Percentiles rank a stretch among this genome's conserved stretches.
Evolutionary conservation across 2,888 invertebrate genomes (phyloP).

Genomic region (Loripinus fragilis): DNA sequence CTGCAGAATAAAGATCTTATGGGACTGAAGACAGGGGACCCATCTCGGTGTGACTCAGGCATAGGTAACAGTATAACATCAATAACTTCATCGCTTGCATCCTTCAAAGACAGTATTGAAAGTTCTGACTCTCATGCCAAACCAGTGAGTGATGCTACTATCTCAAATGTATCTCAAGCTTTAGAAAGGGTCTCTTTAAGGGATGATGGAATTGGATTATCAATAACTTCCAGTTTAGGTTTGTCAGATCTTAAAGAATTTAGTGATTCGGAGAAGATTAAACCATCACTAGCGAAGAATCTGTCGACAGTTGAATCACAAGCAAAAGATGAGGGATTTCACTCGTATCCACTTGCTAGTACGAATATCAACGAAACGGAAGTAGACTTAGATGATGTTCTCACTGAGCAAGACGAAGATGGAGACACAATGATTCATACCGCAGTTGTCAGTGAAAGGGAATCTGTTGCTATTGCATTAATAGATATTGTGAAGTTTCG

Average conservation of each 20-base stretch:
- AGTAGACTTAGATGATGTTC: slow-evolving; percentile 25
- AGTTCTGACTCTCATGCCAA: too few relatives aligned
- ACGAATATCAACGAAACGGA: neutral
- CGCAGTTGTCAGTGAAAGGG: slow-evolving; percentile 51
- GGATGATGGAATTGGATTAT: too few relatives aligned
- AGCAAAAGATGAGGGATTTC: slow-evolving; percentile 34
- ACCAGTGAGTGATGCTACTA: too few relatives aligned
- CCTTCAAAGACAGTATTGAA: too few relatives aligned
- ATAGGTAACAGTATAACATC: neutral
- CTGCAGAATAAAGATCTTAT: neutral
- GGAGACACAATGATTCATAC: slow-evolving; percentile 61
- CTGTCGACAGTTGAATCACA: neutral
- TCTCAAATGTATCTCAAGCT: too few relatives aligned
- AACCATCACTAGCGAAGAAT: neutral
- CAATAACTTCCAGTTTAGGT: too few relatives aligned
- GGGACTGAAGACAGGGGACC: neutral
- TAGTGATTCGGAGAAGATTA: neutral
- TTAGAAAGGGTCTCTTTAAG: too few relatives aligned
- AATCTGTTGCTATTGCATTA: slow-evolving; percentile 33
- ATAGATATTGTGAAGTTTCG: slow-evolving; percentile 30
- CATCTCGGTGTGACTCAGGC: neutral
- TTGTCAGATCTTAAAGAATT: too few relatives aligned
- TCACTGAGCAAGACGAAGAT: slow-evolving; percentile 55
- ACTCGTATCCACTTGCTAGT: neutral
- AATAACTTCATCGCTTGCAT: too few relatives aligned